phyloP scores from a whole-genome alignment of 2,888 invertebrate genomes.

The Diarsia dahlii region DNA sequence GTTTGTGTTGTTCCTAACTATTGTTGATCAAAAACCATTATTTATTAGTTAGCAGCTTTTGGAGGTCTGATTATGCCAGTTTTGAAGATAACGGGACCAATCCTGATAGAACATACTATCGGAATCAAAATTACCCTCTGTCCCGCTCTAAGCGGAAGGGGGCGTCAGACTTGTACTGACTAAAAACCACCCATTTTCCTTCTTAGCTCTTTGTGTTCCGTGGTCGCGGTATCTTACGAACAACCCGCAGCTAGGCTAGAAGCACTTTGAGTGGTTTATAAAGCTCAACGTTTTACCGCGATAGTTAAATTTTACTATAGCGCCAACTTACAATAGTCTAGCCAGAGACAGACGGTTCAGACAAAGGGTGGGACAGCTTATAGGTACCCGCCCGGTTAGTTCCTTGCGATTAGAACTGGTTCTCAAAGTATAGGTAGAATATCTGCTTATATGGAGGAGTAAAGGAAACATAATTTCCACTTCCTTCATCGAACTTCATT shows the following conservation, averaged over 20 bases:
- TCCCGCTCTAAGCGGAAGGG: too few species aligned
- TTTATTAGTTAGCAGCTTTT: neutral
- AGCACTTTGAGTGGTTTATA: neutral
- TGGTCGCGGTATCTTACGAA: too few species aligned
- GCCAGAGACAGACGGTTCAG: conserved; percentile 26
- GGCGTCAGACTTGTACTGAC: too few species aligned
- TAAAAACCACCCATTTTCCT: too few species aligned
- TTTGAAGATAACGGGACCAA: too few species aligned
- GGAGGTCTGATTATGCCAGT: too few species aligned
- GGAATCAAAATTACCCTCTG: too few species aligned
- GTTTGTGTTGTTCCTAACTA: too few species aligned
- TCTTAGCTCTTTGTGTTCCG: too few species aligned
- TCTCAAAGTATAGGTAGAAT: conserved; percentile 50
- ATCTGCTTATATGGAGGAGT: neutral
- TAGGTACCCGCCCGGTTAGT: conserved; percentile 42
- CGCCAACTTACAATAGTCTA: conserved; percentile 12
- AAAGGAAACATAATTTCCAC: too few species aligned
- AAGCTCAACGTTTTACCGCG: neutral
- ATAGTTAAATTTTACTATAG: conserved; percentile 10
- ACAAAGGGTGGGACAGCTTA: conserved; percentile 36
- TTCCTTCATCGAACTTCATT: too few species aligned
- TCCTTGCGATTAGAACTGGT: conserved; percentile 49
- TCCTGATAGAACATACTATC: too few species aligned
- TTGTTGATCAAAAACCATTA: neutral
- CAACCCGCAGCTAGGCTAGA: neutral